Evolutionary conservation across 1,140 invertebrate genomes (phyloP).

Genomic region (Hypsibius dujardini): DNA sequence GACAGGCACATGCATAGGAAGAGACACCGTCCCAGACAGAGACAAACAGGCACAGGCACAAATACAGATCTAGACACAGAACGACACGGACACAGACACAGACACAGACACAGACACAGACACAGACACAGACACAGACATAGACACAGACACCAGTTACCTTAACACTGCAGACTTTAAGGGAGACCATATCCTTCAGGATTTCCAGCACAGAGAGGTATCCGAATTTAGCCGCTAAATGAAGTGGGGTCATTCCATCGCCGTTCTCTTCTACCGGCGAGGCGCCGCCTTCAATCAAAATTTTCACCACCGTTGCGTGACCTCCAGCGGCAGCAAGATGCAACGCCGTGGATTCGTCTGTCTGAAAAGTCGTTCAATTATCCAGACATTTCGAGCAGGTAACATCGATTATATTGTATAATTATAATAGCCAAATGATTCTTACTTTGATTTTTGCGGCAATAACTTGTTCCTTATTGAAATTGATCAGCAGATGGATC

Average conservation of each 20-base stretch:
- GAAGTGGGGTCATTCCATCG: constrained; percentile 80
- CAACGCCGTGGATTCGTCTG: constrained; percentile 57
- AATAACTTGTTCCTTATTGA: constrained; percentile 83
- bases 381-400: too few species aligned
- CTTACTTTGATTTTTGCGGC: constrained; percentile 36
- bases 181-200: constrained; percentile 48
- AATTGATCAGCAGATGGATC: constrained; percentile 94
- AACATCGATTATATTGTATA: too few species aligned
- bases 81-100: background rate
- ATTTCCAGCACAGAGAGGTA: constrained; percentile 81
- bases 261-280: constrained; percentile 90
- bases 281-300: constrained; percentile 31
- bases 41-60: too few species aligned
- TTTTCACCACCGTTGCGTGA: constrained; percentile 30
- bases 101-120: background rate
- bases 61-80: too few species aligned
- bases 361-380: constrained; percentile 35
- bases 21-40: too few species aligned
- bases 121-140: too few species aligned
- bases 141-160: constrained; percentile 26
- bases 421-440: background rate
- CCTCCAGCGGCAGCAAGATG: constrained; percentile 33
- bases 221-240: constrained; percentile 84
- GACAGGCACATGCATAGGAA: too few species aligned
- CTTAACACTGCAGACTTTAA: constrained; percentile 78